Percentiles rank a stretch among this genome's conserved stretches.
These are phyloP conservation scores for Zaprionus taronus DNA, from an alignment of 1,140 invertebrate genomes.

Conservation along the genomic window DNA sequence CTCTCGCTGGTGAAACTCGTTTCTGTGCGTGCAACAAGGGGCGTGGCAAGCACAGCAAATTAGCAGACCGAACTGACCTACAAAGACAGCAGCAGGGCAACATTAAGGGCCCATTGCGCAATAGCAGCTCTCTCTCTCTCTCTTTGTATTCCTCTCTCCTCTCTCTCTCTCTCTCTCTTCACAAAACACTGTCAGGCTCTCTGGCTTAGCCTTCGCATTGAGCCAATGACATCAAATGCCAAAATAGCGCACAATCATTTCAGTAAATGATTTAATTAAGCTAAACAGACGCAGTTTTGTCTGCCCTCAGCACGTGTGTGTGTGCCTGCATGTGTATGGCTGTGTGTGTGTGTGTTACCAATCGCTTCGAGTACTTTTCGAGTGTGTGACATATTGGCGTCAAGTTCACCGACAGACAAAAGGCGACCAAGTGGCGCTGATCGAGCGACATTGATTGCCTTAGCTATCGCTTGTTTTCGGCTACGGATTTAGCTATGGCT, in stretches of 20 bases:
- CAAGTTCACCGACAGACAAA: slow-evolving; percentile 64
- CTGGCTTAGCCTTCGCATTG: slow-evolving; percentile 71
- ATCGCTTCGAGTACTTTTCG: slow-evolving; percentile 66
- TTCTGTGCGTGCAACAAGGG: slow-evolving; percentile 68
- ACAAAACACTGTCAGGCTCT: not conserved
- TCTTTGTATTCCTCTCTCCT: not conserved
- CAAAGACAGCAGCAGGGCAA: slow-evolving; percentile 21
- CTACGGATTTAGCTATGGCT: not conserved
- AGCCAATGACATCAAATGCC: slow-evolving; percentile 71
- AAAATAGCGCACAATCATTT: slow-evolving; percentile 83
- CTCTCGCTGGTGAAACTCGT: slow-evolving; percentile 58
- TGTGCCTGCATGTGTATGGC: not conserved
- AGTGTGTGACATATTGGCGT: slow-evolving; percentile 82
- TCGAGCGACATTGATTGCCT: slow-evolving; percentile 60
- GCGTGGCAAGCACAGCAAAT: slow-evolving; percentile 52
- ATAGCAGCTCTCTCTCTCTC: slow-evolving; percentile 3
- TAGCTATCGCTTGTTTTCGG: slow-evolving; percentile 9
- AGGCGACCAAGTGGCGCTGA: slow-evolving; percentile 46
- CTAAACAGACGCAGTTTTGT: slow-evolving; percentile 71
- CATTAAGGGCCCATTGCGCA: slow-evolving; percentile 33
- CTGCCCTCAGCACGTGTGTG: no score
- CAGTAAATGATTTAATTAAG: slow-evolving; percentile 83
- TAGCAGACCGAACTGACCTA: slow-evolving; percentile 62
- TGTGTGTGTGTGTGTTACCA: slow-evolving; percentile 28
- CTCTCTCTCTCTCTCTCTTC: not conserved